A percentile compares a stretch with the other conserved stretches of the same genome.
phyloP scores from a whole-genome alignment of 2,113 vertebrate species.

The Aptenodytes forsteri region DNA sequence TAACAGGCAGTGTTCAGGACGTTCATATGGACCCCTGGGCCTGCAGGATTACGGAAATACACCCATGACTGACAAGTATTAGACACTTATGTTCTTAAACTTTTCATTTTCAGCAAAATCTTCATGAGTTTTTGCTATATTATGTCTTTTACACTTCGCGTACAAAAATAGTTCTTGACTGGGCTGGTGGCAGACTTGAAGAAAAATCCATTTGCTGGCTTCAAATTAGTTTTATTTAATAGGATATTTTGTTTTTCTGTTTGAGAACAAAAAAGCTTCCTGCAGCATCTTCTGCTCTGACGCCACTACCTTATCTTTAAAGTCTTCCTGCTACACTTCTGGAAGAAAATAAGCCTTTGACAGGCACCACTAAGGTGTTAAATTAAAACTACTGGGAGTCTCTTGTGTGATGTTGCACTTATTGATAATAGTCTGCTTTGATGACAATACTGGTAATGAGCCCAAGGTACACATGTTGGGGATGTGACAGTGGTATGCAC shows the following conservation, averaged over 20 bases:
- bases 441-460: not conserved
- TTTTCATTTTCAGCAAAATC: not conserved
- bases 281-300: not conserved
- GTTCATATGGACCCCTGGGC: not conserved
- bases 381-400: not conserved
- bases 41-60: not conserved
- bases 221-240: not conserved
- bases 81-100: not conserved
- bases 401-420: not conserved
- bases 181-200: not conserved
- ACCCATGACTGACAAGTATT: not conserved
- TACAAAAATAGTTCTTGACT: not conserved
- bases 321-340: not conserved
- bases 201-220: not conserved
- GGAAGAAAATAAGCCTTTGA: not conserved
- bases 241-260: not conserved
- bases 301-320: not conserved
- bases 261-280: not conserved
- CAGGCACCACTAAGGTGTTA: not conserved
- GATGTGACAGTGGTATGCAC: slow-evolving; percentile 26
- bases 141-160: not conserved
- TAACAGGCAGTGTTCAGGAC: not conserved
- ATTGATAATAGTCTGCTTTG: not conserved
- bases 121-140: not conserved
- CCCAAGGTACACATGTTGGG: not conserved